These are phyloP conservation scores for Thelaira solivaga DNA, from an alignment of 2,888 invertebrate genomes.

Conservation along the genomic window DNA sequence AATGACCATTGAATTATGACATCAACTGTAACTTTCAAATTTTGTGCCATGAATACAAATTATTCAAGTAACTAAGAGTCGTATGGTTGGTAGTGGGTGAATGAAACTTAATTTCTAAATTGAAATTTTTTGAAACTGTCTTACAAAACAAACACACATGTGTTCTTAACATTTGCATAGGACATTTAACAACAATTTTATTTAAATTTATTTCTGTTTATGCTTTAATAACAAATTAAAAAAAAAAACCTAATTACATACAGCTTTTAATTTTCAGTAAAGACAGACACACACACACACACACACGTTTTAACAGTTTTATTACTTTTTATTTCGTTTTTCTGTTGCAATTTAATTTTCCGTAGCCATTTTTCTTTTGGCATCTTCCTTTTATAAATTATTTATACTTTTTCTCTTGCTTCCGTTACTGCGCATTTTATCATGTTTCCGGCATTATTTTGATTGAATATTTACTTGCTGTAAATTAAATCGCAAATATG, in stretches of 20 bases:
- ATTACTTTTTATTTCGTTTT: background rate
- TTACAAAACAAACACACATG: slow-evolving; percentile 1
- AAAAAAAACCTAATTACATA: no score
- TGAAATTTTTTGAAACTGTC: no score
- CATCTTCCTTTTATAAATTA: slow-evolving; percentile 31
- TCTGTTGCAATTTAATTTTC: slow-evolving; percentile 18
- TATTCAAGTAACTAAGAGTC: background rate
- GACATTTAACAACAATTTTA: slow-evolving; percentile 8
- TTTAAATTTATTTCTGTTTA: background rate
- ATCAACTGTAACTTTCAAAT: slow-evolving; percentile 1
- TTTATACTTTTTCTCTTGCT: slow-evolving; percentile 45
- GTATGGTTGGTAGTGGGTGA: slow-evolving; percentile 4
- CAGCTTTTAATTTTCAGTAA: no score
- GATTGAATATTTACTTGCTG: slow-evolving; percentile 62
- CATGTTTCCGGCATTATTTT: slow-evolving; percentile 58
- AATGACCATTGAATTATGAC: background rate
- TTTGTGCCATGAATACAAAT: slow-evolving; percentile 40
- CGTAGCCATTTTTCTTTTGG: slow-evolving; percentile 11
- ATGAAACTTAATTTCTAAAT: slow-evolving; percentile 28
- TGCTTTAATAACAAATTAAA: background rate
- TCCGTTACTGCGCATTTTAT: slow-evolving; percentile 61
- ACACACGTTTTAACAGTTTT: background rate
- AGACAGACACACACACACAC: background rate
- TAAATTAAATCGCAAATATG: slow-evolving; percentile 64
- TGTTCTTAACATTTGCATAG: background rate